Base-by-base conservation (phyloP, 2,797 vertebrate species). In the Euthynnus affinis region DNA sequence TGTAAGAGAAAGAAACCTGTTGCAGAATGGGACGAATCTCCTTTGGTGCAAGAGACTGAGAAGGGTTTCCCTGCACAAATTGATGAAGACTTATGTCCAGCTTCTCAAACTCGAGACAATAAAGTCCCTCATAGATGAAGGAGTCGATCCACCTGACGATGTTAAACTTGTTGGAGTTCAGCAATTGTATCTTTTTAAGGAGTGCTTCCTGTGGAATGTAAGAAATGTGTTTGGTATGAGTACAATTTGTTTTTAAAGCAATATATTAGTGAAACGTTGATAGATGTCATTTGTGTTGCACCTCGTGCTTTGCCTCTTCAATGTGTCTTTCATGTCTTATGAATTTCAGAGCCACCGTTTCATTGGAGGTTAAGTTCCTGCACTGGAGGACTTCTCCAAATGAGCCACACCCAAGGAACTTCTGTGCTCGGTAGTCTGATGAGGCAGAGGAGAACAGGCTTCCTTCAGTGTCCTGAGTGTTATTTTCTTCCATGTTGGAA, bases 31-130 rank as follows among this genome's bases (percentile, higher is more conserved):
- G 55, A 3, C 68, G 25, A 15, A 71, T 71, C 37, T 56, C 25
- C 2, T 5, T 14, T 17, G 70, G 8, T 6, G 1, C 0, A 1
- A 66, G 69, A 48, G 9, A n/a, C 20, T 15, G 5, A 5, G 0
- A 2, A 7, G 6, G 7, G 0, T 2, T 25, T 10, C 0, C 48
- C 17, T 7, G 5, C 8, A 58, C 7, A 6, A 51, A 44, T 2
- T 69, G 7, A 4, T 0, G 3, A 0, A 69, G 58, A 6, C 3
- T 69, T 0, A 80, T 44, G 10, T 80, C 71, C 1, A 80, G 53
- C 15, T 64, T 72, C 23, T 76, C 62, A 0, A 81, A 76, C 9
- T 81, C 73, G 0, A 76, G 57, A 34, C 49, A 72, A 18, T 25
- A 76, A 17, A 2, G 20, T 4, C 51, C 51, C 1, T 62, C 0